Base-by-base conservation (phyloP, 2,113 vertebrate genomes). In the Tiliqua scincoides region DNA sequence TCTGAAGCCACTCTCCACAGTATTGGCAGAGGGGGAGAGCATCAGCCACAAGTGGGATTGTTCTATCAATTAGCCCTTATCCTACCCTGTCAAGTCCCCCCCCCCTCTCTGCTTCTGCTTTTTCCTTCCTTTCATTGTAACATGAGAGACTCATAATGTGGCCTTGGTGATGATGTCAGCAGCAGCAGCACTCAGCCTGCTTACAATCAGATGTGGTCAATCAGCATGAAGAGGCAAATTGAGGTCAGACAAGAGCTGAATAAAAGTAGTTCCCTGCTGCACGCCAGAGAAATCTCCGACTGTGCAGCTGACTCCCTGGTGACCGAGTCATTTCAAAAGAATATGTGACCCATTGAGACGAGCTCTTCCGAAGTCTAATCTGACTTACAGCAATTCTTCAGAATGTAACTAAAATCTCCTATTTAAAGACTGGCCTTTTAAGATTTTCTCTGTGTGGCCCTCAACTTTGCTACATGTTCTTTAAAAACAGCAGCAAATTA, bases 191-290 rank as follows among this genome's bases (percentile, higher is more conserved):
- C 30, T 54, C 15, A 54, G 48, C 32, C 30, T 27, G 20, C 21
- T 85, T 61, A 70, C 35, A 67, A 83, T 54, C 43, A 30, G 59
- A 67, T 37, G 23, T 17, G 73, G 43, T 43, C 73, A 67, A 48
- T 54, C 71, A 75, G 70, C 18, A 75, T 2, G n/a, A 87, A 81
- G 37, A 65, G 61, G 73, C 83, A 77, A 85, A 67, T n/a, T 68
- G 43, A 68, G 73, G 73, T 67, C 61, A 74, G 59, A n/a, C 7
- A 40, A 54, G 15, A 54, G 23, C 18, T 65, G 23, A 81, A 57
- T 5, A 74, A 61, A 2, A 30, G 8, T 48, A 65, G 15, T n/a
- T 73, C 20, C 11, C 57, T 63, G 40, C 32, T 65, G 23, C 21
- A 80, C 73, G 59, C 61, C 15, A 73, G 61, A 52, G 11, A 65